phyloP scores from a whole-genome alignment of 1,140 invertebrate genomes.

The Nixonia krombeini region DNA sequence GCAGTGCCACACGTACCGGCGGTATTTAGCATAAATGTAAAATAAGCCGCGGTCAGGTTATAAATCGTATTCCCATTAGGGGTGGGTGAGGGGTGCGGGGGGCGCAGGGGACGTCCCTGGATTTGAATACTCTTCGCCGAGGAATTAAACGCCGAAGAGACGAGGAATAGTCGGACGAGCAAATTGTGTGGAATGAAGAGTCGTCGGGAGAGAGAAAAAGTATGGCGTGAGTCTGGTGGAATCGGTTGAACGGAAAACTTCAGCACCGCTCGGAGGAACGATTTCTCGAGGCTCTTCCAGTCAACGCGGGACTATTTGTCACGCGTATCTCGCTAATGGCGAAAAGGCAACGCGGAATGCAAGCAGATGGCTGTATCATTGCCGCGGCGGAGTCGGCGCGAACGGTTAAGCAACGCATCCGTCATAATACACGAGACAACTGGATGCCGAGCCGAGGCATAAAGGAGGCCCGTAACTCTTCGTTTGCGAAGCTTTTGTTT shows the following conservation, averaged over 20 bases:
- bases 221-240: no score
- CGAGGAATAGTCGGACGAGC: conserved; percentile 58
- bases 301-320: not conserved
- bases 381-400: not conserved
- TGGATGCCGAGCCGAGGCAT: conserved; percentile 49
- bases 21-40: conserved; percentile 69
- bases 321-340: conserved; percentile 1
- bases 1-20: conserved; percentile 31
- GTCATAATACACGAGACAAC: conserved; percentile 62
- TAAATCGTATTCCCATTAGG: conserved; percentile 69
- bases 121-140: conserved; percentile 65
- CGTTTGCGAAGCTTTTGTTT: conserved; percentile 64
- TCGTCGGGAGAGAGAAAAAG: no score
- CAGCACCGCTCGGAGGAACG: not conserved
- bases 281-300: not conserved
- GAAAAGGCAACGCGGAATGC: not conserved
- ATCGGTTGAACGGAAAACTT: no score
- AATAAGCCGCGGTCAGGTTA: conserved; percentile 63
- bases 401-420: conserved; percentile 51
- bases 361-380: not conserved
- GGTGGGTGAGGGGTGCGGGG: conserved; percentile 39
- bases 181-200: conserved; percentile 31
- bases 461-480: conserved; percentile 59
- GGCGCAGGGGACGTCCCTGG: conserved; percentile 14
- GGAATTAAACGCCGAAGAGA: conserved; percentile 63